Conservation (phyloP, 2,888 invertebrate species). For the Resseliella maxima region DNA sequence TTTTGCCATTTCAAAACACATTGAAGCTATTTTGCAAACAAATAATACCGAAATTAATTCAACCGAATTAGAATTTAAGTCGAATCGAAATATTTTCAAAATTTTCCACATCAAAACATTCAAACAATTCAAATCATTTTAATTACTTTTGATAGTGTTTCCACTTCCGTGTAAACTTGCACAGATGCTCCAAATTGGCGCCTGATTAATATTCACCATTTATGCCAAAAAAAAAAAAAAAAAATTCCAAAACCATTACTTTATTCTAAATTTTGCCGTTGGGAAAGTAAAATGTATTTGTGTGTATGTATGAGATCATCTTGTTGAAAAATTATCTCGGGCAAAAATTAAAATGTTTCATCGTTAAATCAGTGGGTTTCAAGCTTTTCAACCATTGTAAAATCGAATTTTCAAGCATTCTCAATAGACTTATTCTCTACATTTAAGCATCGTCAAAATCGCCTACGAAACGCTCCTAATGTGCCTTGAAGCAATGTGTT, state of each 20-base stretch:
- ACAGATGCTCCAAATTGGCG: not conserved
- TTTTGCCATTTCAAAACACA: not conserved
- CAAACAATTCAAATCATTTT: constrained; percentile 20
- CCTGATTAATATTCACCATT: not conserved
- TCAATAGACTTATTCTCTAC: not conserved
- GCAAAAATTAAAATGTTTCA: constrained; percentile 18
- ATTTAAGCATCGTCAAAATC: not conserved
- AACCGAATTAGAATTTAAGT: not conserved
- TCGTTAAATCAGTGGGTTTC: not conserved
- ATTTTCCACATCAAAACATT: constrained; percentile 27
- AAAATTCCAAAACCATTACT: too few species aligned
- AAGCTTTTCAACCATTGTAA: not conserved
- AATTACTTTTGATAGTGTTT: constrained; percentile 34
- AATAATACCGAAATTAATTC: constrained; percentile 25
- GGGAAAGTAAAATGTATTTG: not conserved
- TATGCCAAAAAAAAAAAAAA: too few species aligned
- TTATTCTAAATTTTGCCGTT: not conserved
- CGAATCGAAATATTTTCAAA: not conserved
- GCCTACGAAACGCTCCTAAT: not conserved
- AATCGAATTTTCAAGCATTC: not conserved
- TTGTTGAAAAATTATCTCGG: not conserved
- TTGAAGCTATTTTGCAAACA: too few species aligned
- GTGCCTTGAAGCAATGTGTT: not conserved
- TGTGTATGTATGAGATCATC: too few species aligned
- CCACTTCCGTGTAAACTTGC: not conserved